A percentile compares a stretch with the other conserved stretches of the same genome.
phyloP scores from a whole-genome alignment of 1,140 invertebrate species.

The Luehdorfia chinensis region DNA sequence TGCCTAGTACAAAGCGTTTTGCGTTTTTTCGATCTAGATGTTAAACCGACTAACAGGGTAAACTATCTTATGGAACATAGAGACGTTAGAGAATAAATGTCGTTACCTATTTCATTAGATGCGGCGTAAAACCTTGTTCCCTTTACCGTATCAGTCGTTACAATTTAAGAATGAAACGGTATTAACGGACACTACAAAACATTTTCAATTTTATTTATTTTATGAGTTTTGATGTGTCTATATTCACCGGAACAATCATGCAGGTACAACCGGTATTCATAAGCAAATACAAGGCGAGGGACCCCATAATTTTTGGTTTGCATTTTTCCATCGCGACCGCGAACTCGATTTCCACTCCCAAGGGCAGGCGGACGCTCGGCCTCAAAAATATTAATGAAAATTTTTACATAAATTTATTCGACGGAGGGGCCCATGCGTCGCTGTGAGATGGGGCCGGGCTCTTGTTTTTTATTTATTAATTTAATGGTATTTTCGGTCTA shows the following conservation, averaged over 20 bases:
- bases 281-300: conserved; percentile 73
- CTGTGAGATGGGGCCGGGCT: conserved; percentile 53
- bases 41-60: too few species aligned
- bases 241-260: conserved; percentile 43
- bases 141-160: too few species aligned
- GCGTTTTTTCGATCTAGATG: too few species aligned
- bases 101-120: too few species aligned
- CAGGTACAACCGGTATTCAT: conserved; percentile 67
- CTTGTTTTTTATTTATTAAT: conserved; percentile 77
- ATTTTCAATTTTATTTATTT: conserved; percentile 9
- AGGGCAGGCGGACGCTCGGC: conserved; percentile 66
- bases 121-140: too few species aligned
- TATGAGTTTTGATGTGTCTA: not conserved
- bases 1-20: too few species aligned
- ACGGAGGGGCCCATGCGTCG: conserved; percentile 63
- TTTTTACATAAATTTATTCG: conserved; percentile 77
- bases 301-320: conserved; percentile 75
- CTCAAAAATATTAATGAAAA: conserved; percentile 77
- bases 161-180: too few species aligned
- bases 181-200: too few species aligned
- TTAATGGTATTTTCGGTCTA: conserved; percentile 76
- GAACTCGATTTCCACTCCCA: conserved; percentile 73
- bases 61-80: too few species aligned
- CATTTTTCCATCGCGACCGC: conserved; percentile 75
- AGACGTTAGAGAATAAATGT: too few species aligned